Base-by-base conservation (phyloP, 2,113 vertebrate genomes). In the Pithys albifrons region DNA sequence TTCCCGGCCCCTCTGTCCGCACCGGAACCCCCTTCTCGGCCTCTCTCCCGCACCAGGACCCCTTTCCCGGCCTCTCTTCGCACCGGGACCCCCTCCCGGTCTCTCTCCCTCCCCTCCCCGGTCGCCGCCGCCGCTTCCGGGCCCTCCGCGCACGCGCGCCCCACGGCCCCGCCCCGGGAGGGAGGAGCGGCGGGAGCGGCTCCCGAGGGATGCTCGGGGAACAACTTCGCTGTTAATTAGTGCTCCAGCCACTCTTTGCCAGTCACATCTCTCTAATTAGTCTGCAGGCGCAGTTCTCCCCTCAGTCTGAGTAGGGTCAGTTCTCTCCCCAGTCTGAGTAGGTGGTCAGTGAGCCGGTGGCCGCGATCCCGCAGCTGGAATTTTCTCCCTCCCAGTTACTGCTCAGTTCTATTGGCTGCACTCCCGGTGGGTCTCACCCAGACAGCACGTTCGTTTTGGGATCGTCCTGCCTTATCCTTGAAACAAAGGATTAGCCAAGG, bases 91-190 rank as follows among this genome's bases (percentile, higher is more conserved):
- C 41, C 41, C 41, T 41, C 13, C 41, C 41, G 41, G 41, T 41
- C 12, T 41, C 12, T 41, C 41, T 41, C 41, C 41, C 4, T 41
- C 41, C 41, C 41, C 41, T 41, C 41, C 41, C 41, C 41, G 41
- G 41, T 41, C 12, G 41, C 41, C 22, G 59, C 22, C 76, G 19
- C 48, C 67, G 74, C 95, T 96, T 96, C 96, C 95, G 91, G 93
- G 91, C 77, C 62, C 45, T 27, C 22, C 79, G 54, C 77, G 77
- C 37, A 80, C 5, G 4, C 12, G 8, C 37, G 28, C 46, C 9
- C 0, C 12, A 7, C 37, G 28, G 55, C 9, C 0, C 55, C 74
- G n/a, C 74, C 74, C 18, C 48, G 12, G 57, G 19, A 16, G 16
- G 23, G 31, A 3, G 7, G 5, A 1, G 14, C 8, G 3, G 19